phyloP scores from a whole-genome alignment of 2,113 vertebrate species.

The Terrapene triunguis region DNA sequence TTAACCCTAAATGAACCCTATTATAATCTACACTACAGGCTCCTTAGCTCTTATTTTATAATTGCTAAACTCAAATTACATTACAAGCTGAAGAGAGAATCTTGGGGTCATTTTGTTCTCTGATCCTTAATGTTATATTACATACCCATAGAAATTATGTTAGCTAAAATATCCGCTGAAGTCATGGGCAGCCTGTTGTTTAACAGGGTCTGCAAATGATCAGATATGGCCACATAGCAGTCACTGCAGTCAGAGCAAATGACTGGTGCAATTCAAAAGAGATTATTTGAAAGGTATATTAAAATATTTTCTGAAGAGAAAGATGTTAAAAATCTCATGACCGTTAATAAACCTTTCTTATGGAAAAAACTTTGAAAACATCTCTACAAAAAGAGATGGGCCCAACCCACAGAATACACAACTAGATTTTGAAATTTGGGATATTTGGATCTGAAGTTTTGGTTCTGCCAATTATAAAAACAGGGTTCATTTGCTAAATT shows the following conservation, averaged over 20 bases:
- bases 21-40: slow-evolving; percentile 10
- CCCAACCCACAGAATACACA: slow-evolving; percentile 60
- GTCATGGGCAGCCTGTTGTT: slow-evolving; percentile 64
- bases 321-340: slow-evolving; percentile 55
- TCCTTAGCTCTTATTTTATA: slow-evolving; percentile 27
- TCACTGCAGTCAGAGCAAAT: slow-evolving; percentile 65
- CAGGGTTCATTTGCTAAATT: slow-evolving; percentile 43
- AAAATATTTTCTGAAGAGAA: slow-evolving; percentile 61
- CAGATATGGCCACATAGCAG: slow-evolving; percentile 61
- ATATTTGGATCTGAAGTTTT: slow-evolving; percentile 34
- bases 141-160: slow-evolving; percentile 75
- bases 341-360: slow-evolving; percentile 17
- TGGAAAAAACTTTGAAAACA: slow-evolving; percentile 59
- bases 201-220: slow-evolving; percentile 74
- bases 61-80: slow-evolving; percentile 52
- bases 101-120: slow-evolving; percentile 55
- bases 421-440: slow-evolving; percentile 27
- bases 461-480: slow-evolving; percentile 17
- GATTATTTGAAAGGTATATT: slow-evolving; percentile 68
- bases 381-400: slow-evolving; percentile 33
- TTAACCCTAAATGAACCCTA: slow-evolving; percentile 26
- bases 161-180: slow-evolving; percentile 76
- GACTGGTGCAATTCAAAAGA: slow-evolving; percentile 64
- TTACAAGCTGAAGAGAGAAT: slow-evolving; percentile 57
- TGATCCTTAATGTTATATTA: slow-evolving; percentile 72